These are phyloP conservation scores for Sarcophaga variegata DNA, from an alignment of 2,888 invertebrate genomes.

Conservation along the genomic window DNA sequence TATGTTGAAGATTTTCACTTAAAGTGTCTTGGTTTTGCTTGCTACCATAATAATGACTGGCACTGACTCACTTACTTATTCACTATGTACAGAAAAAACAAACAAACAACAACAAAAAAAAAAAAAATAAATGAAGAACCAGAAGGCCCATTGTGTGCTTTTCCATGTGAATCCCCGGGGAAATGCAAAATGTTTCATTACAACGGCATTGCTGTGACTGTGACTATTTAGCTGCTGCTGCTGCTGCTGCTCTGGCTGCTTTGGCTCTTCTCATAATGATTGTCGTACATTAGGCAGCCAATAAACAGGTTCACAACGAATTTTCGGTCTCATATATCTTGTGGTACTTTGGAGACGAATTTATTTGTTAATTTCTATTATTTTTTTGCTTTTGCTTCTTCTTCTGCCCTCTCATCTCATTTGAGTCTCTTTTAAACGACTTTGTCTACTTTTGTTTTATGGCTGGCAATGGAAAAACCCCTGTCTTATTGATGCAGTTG, in stretches of 20 bases:
- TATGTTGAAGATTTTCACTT: conserved; percentile 64
- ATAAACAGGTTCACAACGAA: conserved; percentile 80
- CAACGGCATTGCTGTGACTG: conserved; percentile 74
- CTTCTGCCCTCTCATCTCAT: conserved; percentile 17
- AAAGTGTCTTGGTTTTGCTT: conserved; percentile 57
- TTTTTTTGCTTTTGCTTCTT: not conserved
- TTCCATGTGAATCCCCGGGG: conserved; percentile 75
- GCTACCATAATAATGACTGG: conserved; percentile 39
- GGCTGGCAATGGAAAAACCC: not conserved
- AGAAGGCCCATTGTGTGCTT: conserved; percentile 57
- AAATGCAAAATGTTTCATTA: conserved; percentile 70
- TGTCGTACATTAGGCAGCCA: conserved; percentile 80
- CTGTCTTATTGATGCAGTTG: conserved; percentile 49
- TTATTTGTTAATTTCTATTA: conserved; percentile 56
- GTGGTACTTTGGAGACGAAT: conserved; percentile 66
- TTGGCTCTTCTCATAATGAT: conserved; percentile 73
- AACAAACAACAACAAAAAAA: too few species aligned
- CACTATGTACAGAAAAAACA: conserved; percentile 66
- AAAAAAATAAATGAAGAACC: conserved; percentile 25
- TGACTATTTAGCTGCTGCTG: conserved; percentile 69
- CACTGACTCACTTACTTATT: conserved; percentile 21
- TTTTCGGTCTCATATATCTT: conserved; percentile 66
- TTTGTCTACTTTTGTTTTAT: conserved; percentile 59
- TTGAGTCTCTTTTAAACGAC: conserved; percentile 41
- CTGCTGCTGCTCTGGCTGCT: conserved; percentile 6